phyloP scores from a whole-genome alignment of 2,113 vertebrate species.

The Clarias gariepinus region DNA sequence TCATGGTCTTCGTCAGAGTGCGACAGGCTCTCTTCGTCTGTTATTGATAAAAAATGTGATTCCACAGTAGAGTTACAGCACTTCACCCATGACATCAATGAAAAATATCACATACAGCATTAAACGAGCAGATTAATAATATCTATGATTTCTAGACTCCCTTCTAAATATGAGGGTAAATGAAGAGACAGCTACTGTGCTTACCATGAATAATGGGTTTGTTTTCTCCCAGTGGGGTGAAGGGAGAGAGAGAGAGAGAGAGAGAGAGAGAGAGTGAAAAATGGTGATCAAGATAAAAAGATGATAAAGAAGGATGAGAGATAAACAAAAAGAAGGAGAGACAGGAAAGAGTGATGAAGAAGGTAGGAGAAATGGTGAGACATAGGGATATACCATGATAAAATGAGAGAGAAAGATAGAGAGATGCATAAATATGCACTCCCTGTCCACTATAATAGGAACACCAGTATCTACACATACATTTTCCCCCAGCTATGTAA shows the following conservation, averaged over 20 bases:
- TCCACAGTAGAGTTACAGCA: neutral
- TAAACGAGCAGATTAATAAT: neutral
- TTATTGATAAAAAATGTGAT: neutral
- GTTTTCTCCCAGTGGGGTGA: neutral
- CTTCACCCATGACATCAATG: neutral
- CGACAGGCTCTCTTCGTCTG: neutral
- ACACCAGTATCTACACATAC: no score
- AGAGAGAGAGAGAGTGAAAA: neutral
- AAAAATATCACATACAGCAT: neutral
- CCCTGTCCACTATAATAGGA: no score
- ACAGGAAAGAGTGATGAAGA: neutral
- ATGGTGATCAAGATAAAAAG: neutral
- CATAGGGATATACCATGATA: neutral
- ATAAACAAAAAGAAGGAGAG: neutral
- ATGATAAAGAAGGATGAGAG: neutral
- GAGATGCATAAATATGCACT: neutral
- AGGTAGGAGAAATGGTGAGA: neutral
- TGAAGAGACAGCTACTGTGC: neutral
- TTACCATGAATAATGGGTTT: conserved; percentile 9
- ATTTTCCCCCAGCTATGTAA: no score
- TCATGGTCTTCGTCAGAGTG: no score
- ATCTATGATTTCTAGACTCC: neutral
- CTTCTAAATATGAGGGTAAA: neutral
- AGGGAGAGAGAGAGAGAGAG: neutral
- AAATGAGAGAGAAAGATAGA: neutral